Evolutionary conservation across 2,888 invertebrate species (phyloP).

Genomic region (Chromoteleia sp.): DNA sequence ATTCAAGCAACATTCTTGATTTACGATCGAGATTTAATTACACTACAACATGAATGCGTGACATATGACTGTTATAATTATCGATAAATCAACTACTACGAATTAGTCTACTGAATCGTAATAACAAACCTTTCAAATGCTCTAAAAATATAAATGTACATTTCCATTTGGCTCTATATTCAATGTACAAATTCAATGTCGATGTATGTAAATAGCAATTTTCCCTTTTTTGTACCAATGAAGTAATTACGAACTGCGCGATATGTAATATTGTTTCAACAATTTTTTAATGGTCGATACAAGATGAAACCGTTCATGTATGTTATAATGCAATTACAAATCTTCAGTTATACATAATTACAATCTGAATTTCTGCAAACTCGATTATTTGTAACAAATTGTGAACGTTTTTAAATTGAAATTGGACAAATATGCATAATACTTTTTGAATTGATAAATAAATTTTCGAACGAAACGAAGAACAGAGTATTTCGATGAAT

Average conservation of each 20-base stretch:
- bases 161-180: conserved; percentile 5
- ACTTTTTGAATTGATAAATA: no score
- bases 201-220: conserved; percentile 21
- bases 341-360: neutral
- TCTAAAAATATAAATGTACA: conserved; percentile 10
- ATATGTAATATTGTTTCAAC: neutral
- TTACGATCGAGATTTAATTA: conserved; percentile 58
- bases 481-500: no score
- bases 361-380: no score
- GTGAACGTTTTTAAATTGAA: no score
- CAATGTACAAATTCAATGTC: conserved; percentile 4
- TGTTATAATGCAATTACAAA: neutral
- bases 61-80: conserved; percentile 57
- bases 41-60: conserved; percentile 37
- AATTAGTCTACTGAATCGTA: conserved; percentile 42
- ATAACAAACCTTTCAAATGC: conserved; percentile 50
- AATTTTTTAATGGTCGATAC: neutral
- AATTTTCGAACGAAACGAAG: no score
- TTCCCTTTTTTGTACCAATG: neutral
- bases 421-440: no score
- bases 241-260: neutral
- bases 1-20: conserved; percentile 26
- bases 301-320: neutral
- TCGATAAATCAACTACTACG: conserved; percentile 39
- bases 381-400: no score